A percentile compares a stretch with the other conserved stretches of the same genome.
Conservation (phyloP, 2,797 vertebrate species). For the Gorsachius magnificus region DNA sequence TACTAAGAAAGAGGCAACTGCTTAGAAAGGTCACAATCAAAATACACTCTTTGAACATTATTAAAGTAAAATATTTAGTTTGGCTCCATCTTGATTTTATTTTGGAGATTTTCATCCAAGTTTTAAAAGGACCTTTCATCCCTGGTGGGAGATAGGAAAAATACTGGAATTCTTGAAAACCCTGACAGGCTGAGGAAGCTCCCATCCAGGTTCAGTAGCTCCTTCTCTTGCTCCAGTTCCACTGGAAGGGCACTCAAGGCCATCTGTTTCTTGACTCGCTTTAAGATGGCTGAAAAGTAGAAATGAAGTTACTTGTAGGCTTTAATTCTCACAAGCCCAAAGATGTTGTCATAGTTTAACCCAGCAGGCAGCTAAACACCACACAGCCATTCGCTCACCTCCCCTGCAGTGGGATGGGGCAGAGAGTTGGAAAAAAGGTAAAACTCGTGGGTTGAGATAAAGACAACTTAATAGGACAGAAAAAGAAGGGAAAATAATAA, state of each 20-base stretch:
- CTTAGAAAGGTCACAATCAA: conserved; percentile 27
- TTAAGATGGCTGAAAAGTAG: not conserved
- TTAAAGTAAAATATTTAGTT: conserved; percentile 68
- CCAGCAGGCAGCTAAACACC: not conserved
- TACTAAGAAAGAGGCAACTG: conserved; percentile 8
- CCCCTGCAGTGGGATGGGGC: not conserved
- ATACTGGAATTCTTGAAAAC: conserved; percentile 14
- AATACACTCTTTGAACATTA: conserved; percentile 56
- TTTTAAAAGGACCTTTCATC: conserved; percentile 23
- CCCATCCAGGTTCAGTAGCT: not conserved
- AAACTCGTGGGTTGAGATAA: not conserved
- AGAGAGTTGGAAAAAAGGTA: not conserved
- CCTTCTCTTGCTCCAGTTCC: not conserved
- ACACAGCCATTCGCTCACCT: not conserved
- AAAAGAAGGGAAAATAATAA: not conserved
- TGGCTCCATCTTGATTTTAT: conserved; percentile 42
- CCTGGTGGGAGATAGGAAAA: conserved; percentile 17
- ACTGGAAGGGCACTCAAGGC: not conserved
- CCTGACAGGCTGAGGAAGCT: not conserved
- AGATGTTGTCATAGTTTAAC: not conserved
- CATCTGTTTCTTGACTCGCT: not conserved
- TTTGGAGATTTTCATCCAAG: conserved; percentile 42
- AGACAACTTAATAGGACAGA: not conserved
- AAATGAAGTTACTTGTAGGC: not conserved
- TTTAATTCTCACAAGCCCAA: not conserved